Conservation (phyloP, 1,140 invertebrate genomes). For the Bemisia tabaci region DNA sequence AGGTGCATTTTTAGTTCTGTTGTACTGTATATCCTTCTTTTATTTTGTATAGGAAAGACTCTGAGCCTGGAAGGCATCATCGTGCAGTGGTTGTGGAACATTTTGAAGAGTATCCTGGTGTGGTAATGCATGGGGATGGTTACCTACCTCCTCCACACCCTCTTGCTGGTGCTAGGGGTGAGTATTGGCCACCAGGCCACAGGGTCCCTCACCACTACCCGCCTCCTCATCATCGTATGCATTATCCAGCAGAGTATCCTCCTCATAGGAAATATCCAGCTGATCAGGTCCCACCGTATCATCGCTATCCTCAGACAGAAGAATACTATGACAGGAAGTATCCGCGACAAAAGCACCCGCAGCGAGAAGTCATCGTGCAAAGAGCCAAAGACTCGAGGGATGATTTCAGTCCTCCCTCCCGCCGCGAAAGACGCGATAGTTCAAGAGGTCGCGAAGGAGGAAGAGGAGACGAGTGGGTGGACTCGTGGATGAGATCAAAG, state of each 20-base stretch:
- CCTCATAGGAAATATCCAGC: conserved; percentile 9
- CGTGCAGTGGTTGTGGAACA: conserved; percentile 12
- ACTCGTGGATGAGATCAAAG: conserved; percentile 78
- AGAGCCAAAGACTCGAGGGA: conserved; percentile 38
- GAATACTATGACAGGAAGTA: conserved; percentile 11
- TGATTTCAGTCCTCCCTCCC: conserved; percentile 10
- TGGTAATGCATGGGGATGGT: conserved; percentile 10
- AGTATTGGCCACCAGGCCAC: conserved; percentile 15
- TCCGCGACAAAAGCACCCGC: conserved; percentile 25
- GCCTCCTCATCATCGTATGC: conserved; percentile 11
- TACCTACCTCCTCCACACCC: conserved; percentile 10
- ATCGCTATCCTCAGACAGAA: conserved; percentile 5
- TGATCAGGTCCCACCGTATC: conserved; percentile 8
- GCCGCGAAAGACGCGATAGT: conserved; percentile 13
- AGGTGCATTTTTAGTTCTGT: too few relatives aligned
- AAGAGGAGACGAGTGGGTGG: conserved; percentile 75
- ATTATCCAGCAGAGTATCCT: conserved; percentile 4
- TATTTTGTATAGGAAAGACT: conserved; percentile 12
- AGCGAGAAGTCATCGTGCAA: conserved; percentile 60
- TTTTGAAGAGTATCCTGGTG: conserved; percentile 7
- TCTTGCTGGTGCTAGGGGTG: conserved; percentile 8
- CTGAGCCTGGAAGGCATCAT: conserved; percentile 16
- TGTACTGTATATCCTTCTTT: background rate
- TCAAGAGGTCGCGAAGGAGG: conserved; percentile 16
- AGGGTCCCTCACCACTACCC: conserved; percentile 11